A percentile compares a stretch with the other conserved stretches of the same genome.
phyloP scores from a whole-genome alignment of 2,797 vertebrate genomes.

The Lepilemur ruficaudatus region DNA sequence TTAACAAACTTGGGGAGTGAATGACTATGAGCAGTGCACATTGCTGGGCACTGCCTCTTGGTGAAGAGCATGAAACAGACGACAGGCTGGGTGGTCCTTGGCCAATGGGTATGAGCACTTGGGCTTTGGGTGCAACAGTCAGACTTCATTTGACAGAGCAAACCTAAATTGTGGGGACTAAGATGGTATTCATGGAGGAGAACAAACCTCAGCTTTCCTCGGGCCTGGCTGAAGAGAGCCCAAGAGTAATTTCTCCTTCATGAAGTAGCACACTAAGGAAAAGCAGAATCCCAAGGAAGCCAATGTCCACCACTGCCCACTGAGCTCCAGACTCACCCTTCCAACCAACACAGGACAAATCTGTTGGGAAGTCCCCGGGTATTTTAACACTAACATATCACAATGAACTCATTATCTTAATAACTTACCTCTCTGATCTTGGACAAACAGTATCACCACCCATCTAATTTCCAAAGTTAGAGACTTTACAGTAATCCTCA shows the following conservation, averaged over 20 bases:
- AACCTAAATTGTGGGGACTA: background rate
- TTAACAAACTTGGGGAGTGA: background rate
- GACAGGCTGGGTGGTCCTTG: background rate
- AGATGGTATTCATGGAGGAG: background rate
- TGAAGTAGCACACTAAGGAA: background rate
- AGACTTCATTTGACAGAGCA: background rate
- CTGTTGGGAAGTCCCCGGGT: background rate
- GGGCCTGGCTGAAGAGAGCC: background rate
- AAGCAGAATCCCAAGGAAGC: background rate
- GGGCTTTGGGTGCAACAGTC: background rate
- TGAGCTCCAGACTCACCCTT: background rate
- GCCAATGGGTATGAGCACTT: background rate
- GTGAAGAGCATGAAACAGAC: background rate
- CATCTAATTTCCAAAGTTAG: background rate
- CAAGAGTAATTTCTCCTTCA: background rate
- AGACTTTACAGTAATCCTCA: background rate
- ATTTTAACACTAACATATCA: background rate
- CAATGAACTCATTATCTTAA: background rate
- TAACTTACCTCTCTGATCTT: background rate
- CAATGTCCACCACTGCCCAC: background rate
- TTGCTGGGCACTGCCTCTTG: background rate
- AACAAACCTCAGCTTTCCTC: background rate
- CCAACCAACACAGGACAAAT: background rate
- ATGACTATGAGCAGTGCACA: background rate
- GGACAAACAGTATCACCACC: background rate